Evolutionary conservation across 2,797 vertebrate genomes (phyloP).

Genomic region (Trichosurus vulpecula): DNA sequence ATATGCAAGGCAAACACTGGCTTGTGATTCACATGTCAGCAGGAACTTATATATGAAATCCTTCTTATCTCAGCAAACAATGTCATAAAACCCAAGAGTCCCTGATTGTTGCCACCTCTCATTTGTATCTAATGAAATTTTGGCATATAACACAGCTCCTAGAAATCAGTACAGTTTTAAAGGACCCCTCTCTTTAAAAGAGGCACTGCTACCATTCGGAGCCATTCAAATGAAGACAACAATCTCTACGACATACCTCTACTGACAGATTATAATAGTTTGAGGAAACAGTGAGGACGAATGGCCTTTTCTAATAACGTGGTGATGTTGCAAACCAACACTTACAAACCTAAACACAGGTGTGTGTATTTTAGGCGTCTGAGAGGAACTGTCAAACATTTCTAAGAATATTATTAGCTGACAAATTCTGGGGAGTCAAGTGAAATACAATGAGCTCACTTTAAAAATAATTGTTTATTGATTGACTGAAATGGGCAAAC

Average conservation of each 20-base stretch:
- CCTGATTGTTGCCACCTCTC: not conserved
- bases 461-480: not conserved
- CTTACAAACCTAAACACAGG: not conserved
- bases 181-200: not conserved
- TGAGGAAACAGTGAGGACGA: not conserved
- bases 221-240: not conserved
- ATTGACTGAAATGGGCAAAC: not conserved
- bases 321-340: not conserved
- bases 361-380: not conserved
- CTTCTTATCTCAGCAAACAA: not conserved
- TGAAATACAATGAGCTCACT: constrained; percentile 15
- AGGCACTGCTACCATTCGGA: not conserved
- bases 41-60: not conserved
- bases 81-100: not conserved
- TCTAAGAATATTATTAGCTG: constrained; percentile 1
- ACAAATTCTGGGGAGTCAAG: not conserved
- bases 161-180: not conserved
- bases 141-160: not conserved
- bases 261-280: not conserved
- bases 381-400: not conserved
- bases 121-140: not conserved
- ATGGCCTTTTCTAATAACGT: not conserved
- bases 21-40: not conserved
- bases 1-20: rapidly evolving
- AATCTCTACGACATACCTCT: not conserved